Evolutionary conservation across 2,888 invertebrate genomes (phyloP).

Genomic region (Salticus scenicus): DNA sequence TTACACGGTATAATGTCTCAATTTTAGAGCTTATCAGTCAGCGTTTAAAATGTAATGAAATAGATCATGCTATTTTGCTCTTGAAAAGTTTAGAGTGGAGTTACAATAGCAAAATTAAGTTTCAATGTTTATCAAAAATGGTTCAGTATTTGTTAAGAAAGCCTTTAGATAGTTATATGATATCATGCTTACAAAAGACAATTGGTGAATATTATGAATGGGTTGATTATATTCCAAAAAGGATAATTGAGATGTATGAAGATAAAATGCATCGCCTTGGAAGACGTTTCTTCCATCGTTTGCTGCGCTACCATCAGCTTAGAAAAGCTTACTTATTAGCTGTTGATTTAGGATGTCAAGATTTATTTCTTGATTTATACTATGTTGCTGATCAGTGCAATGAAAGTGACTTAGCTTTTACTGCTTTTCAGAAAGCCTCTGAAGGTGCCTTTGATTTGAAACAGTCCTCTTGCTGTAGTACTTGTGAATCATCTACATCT

Average conservation of each 20-base stretch:
- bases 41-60: constrained; percentile 81
- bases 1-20: constrained; percentile 78
- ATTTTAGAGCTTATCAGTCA: constrained; percentile 81
- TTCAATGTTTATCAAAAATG: constrained; percentile 84
- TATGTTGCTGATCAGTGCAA: constrained; percentile 61
- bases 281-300: constrained; percentile 76
- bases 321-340: constrained; percentile 72
- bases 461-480: too few species aligned
- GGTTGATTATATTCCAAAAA: constrained; percentile 81
- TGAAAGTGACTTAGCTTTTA: constrained; percentile 58
- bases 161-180: constrained; percentile 80
- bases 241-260: constrained; percentile 84
- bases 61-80: constrained; percentile 83
- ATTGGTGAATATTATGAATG: constrained; percentile 88
- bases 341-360: constrained; percentile 70
- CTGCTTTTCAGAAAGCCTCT: constrained; percentile 57
- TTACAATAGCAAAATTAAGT: constrained; percentile 83
- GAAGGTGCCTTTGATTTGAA: constrained; percentile 20
- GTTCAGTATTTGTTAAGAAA: constrained; percentile 81
- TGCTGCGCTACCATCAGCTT: constrained; percentile 68
- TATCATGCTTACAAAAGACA: constrained; percentile 84
- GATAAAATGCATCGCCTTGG: constrained; percentile 87
- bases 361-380: constrained; percentile 70
- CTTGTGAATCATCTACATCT: constrained; percentile 14
- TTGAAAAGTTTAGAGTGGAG: constrained; percentile 86